Conservation (phyloP, 2,113 vertebrate genomes). For the Ochotona curzoniae region DNA sequence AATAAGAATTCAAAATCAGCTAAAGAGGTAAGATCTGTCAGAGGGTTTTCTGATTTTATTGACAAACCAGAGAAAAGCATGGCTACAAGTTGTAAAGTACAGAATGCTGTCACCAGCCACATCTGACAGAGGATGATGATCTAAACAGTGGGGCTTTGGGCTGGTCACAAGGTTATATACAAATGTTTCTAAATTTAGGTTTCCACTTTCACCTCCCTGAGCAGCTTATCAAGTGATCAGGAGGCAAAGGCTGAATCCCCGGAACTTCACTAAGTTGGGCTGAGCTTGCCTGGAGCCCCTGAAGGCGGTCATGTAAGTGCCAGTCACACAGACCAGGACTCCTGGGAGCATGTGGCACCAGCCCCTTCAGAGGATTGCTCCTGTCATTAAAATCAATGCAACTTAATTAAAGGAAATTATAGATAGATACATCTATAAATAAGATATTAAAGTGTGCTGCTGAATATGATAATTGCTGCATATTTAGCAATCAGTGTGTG, state of each 20-base stretch:
- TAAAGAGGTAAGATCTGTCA: slow-evolving; percentile 73
- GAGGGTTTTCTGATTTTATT: slow-evolving; percentile 73
- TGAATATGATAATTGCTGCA: slow-evolving; percentile 92
- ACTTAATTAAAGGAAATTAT: slow-evolving; percentile 95
- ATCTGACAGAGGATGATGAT: neutral
- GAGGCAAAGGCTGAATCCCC: neutral
- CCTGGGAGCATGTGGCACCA: slow-evolving; percentile 79
- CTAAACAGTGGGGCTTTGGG: neutral
- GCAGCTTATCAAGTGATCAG: neutral
- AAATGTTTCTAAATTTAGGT: neutral
- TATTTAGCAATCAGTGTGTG: slow-evolving; percentile 92
- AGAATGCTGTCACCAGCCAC: neutral
- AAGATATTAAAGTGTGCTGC: slow-evolving; percentile 92
- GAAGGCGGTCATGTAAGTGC: slow-evolving; percentile 61
- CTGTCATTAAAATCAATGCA: slow-evolving; percentile 93
- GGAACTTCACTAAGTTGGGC: slow-evolving; percentile 32
- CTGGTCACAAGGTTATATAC: neutral
- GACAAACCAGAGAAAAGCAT: neutral
- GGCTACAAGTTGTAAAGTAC: neutral
- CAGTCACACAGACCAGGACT: slow-evolving; percentile 69
- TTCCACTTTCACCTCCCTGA: neutral
- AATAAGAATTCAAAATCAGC: slow-evolving; percentile 76
- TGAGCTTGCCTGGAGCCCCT: neutral
- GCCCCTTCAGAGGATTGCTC: slow-evolving; percentile 82
- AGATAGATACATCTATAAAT: slow-evolving; percentile 93